Percentiles rank a stretch among this genome's conserved stretches.
phyloP scores from a whole-genome alignment of 2,113 vertebrate species.

The Chaetodon trifascialis region DNA sequence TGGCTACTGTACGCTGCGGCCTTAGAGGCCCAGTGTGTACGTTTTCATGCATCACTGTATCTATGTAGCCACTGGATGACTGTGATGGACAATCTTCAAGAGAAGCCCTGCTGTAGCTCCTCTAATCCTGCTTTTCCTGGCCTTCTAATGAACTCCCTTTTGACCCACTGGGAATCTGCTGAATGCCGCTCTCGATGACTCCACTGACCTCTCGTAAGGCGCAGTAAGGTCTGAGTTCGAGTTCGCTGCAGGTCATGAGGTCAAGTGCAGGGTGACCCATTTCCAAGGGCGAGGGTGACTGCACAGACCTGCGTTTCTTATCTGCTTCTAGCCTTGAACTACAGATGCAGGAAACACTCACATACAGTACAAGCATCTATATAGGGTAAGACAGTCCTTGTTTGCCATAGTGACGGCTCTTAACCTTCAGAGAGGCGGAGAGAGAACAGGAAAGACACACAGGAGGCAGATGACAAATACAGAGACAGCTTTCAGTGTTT shows the following conservation, averaged over 20 bases:
- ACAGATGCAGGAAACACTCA: constrained; percentile 18
- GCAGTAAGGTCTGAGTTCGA: constrained; percentile 31
- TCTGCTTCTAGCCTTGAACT: constrained; percentile 59
- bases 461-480: constrained; percentile 27
- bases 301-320: constrained; percentile 10
- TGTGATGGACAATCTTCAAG: constrained; percentile 57
- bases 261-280: constrained; percentile 54
- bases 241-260: constrained; percentile 44
- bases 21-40: constrained; percentile 29
- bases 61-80: constrained; percentile 34
- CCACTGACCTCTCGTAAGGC: constrained; percentile 27
- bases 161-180: constrained; percentile 22
- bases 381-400: not conserved
- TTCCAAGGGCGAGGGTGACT: constrained; percentile 49
- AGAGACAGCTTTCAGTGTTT: constrained; percentile 35
- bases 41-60: constrained; percentile 32
- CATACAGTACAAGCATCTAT: constrained; percentile 8
- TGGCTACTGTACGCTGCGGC: constrained; percentile 41
- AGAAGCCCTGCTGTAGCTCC: constrained; percentile 11
- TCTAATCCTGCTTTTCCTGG: constrained; percentile 40
- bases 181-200: constrained; percentile 25
- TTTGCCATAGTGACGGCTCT: constrained; percentile 40
- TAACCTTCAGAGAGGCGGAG: constrained; percentile 57
- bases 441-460: constrained; percentile 34
- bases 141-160: constrained; percentile 48